Evolutionary conservation across 2,888 invertebrate genomes (phyloP), one percentile per base, ranked within the genome.

Genomic region (Cosmia pyralina): DNA sequence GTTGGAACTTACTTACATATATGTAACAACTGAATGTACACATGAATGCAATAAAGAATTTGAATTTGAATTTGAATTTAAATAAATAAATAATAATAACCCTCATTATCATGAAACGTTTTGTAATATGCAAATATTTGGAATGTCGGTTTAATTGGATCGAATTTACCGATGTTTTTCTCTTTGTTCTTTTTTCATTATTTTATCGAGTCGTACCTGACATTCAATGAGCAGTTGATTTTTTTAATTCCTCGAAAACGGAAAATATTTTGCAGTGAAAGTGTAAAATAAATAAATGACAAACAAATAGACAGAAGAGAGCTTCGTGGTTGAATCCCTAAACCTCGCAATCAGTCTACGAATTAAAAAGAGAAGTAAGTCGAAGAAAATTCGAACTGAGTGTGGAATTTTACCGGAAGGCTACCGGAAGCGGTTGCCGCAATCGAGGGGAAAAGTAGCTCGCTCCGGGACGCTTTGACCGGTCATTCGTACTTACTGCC

Each of bases 361-460:
- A 90, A 88, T 89, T 88, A 90, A 90, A 90, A 88, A 85, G 82
- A 85, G 78, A 86, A 85, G 84, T 83, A 81, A 83, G 71, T 85
- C 71, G 76, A 87, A 89, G 86, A 87, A 89, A 91, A 90, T 89
- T 88, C 87, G 82, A 88, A 91, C 85, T 84, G 88, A 90, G 89
- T 88, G 89, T 88, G 85, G 89, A 90, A 90, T 90, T 90, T 89
- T 81, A 84, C 87, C 89, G 90, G 90, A 89, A 90, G 88, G 89
- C 88, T 82, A 82, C 87, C 91, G 94, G 93, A 93, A 93, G 88
- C 88, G 89, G 86, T 88, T 84, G 88, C 90, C 90, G 92, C 93
- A 92, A 92, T 93, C 90, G 92, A 92, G 90, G 91, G 90, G 92
- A 93, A 93, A 94, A 94, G 93, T 93, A 91, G 89, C 90, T 88